A percentile compares a stretch with the other conserved stretches of the same genome.
Evolutionary conservation across 2,113 vertebrate genomes (phyloP).

Genomic region (Apodemus speciosus): DNA sequence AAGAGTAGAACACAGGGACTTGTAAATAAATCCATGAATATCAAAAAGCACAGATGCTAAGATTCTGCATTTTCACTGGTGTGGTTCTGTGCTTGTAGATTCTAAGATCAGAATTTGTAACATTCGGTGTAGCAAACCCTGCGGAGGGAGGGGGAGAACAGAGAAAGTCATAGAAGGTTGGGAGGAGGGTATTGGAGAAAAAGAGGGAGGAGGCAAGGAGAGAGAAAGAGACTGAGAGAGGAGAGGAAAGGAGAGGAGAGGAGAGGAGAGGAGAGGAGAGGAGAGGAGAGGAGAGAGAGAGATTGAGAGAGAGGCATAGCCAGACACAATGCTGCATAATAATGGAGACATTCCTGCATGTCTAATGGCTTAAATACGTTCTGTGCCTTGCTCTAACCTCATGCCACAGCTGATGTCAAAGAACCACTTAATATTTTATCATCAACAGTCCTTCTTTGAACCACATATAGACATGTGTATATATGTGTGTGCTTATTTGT

Average conservation of each 20-base stretch:
- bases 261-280: not conserved
- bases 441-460: constrained; percentile 78
- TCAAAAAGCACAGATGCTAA: constrained; percentile 79
- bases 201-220: not conserved
- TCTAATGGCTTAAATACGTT: constrained; percentile 90
- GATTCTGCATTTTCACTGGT: constrained; percentile 79
- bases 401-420: constrained; percentile 75
- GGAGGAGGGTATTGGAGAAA: constrained; percentile 50
- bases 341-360: constrained; percentile 95
- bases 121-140: constrained; percentile 85
- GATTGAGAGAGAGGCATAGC: constrained; percentile 73
- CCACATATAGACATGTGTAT: not conserved
- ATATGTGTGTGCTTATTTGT: not conserved
- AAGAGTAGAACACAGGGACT: constrained; percentile 76
- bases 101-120: constrained; percentile 83
- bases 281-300: not conserved
- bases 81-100: constrained; percentile 79
- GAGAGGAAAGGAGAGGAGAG: not conserved
- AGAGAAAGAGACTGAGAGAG: not conserved
- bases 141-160: constrained; percentile 73
- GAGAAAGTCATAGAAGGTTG: constrained; percentile 55
- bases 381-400: constrained; percentile 57
- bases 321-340: constrained; percentile 94
- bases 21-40: constrained; percentile 84
- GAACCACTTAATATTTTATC: constrained; percentile 79